Percentiles rank a stretch among this genome's conserved stretches.
phyloP scores from a whole-genome alignment of 2,113 vertebrate species.

The Craseonycteris thonglongyai region DNA sequence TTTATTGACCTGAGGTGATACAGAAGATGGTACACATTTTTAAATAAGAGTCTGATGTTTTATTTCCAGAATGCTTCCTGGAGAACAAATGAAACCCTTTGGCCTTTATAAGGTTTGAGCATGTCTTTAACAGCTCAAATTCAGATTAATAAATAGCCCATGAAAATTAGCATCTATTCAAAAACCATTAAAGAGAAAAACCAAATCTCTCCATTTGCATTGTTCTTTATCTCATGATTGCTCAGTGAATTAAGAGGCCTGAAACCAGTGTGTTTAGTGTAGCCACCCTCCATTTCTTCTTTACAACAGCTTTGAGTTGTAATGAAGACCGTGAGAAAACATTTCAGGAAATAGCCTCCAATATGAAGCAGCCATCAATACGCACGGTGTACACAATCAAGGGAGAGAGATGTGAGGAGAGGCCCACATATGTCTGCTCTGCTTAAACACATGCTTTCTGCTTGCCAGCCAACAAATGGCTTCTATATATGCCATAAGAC shows the following conservation, averaged over 20 bases:
- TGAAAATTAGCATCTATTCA: constrained; percentile 45
- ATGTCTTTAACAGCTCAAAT: background rate
- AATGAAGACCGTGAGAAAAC: constrained; percentile 57
- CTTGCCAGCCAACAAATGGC: constrained; percentile 55
- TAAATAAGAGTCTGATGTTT: background rate
- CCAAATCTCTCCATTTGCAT: background rate
- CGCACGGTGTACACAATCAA: constrained; percentile 29
- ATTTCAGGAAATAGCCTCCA: constrained; percentile 53
- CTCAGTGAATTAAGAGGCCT: background rate
- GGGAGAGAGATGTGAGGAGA: constrained; percentile 45
- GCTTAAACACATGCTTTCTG: constrained; percentile 60
- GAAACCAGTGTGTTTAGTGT: background rate
- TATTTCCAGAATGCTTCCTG: background rate
- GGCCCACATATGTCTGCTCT: constrained; percentile 47
- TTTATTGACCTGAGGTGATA: background rate
- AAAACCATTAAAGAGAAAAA: constrained; percentile 14
- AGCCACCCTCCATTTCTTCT: background rate
- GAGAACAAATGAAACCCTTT: background rate
- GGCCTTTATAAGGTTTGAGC: background rate
- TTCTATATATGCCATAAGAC: constrained; percentile 63
- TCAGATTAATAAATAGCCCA: constrained; percentile 37
- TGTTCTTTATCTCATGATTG: background rate
- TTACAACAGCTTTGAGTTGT: background rate
- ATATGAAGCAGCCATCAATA: constrained; percentile 42
- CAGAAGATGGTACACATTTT: background rate